These are phyloP conservation scores for Xiphophorus hellerii DNA, from an alignment of 2,113 vertebrate species.

Conservation along the genomic window DNA sequence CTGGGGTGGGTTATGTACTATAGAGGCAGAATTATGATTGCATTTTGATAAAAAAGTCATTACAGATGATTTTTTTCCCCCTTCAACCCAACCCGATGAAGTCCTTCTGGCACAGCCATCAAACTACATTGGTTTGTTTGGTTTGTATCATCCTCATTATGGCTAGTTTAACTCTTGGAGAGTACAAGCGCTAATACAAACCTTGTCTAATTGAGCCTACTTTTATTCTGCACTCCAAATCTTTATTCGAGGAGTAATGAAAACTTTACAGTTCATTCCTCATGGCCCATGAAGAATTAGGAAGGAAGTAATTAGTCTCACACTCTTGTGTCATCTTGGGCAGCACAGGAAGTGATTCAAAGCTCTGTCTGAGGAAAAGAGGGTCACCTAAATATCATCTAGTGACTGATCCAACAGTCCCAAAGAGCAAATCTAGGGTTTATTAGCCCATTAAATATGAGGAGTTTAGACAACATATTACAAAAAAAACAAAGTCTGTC, in stretches of 20 bases:
- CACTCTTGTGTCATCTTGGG: conserved; percentile 32
- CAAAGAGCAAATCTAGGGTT: conserved; percentile 45
- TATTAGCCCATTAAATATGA: conserved; percentile 57
- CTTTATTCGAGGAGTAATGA: conserved; percentile 45
- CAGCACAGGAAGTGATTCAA: conserved; percentile 40
- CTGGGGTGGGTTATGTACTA: too few relatives aligned
- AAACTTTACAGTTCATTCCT: conserved; percentile 28
- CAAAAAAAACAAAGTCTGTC: conserved; percentile 51
- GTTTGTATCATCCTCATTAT: conserved; percentile 1
- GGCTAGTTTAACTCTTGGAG: conserved; percentile 1
- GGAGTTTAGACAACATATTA: conserved; percentile 54
- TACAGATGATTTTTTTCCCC: conserved; percentile 26
- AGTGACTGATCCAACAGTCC: conserved; percentile 38
- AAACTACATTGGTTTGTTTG: conserved; percentile 16
- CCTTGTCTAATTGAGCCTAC: conserved; percentile 18
- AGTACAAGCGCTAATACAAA: conserved; percentile 16
- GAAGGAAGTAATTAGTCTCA: conserved; percentile 43
- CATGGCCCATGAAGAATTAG: conserved; percentile 28
- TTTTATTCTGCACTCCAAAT: conserved; percentile 10
- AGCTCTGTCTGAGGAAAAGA: conserved; percentile 42
- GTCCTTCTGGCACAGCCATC: conserved; percentile 19
- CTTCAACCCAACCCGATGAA: conserved; percentile 30
- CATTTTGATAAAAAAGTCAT: conserved; percentile 33
- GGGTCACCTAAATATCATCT: conserved; percentile 53
- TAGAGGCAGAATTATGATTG: conserved; percentile 2